These are phyloP conservation scores for Noctua comes DNA, from an alignment of 2,888 invertebrate genomes.

Conservation along the genomic window DNA sequence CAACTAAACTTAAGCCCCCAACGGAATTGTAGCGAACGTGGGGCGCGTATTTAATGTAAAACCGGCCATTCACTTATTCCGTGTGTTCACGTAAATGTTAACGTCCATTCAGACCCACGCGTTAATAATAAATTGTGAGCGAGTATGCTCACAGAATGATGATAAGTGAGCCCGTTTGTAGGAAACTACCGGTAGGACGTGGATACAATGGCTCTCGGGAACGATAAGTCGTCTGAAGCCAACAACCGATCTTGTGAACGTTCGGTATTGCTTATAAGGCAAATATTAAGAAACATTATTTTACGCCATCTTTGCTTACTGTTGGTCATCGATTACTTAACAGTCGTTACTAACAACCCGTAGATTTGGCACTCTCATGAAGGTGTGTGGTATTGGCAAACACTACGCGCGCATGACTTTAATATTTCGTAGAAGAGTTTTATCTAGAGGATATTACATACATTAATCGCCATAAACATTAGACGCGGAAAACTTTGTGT, in stretches of 20 bases:
- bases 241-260: neutral
- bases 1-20: slow-evolving; percentile 20
- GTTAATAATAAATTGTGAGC: slow-evolving; percentile 58
- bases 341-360: slow-evolving; percentile 34
- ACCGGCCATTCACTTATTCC: slow-evolving; percentile 50
- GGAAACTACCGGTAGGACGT: slow-evolving; percentile 53
- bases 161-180: slow-evolving; percentile 52
- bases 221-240: slow-evolving; percentile 24
- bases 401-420: slow-evolving; percentile 7
- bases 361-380: slow-evolving; percentile 38
- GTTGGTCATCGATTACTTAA: slow-evolving; percentile 41
- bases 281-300: slow-evolving; percentile 41
- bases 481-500: neutral
- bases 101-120: slow-evolving; percentile 57
- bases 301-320: slow-evolving; percentile 7
- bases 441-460: slow-evolving; percentile 29
- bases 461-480: slow-evolving; percentile 5
- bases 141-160: slow-evolving; percentile 58
- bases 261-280: neutral
- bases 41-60: slow-evolving; percentile 42
- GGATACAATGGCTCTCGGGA: slow-evolving; percentile 38
- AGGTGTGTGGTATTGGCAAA: slow-evolving; percentile 42
- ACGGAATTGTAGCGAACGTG: slow-evolving; percentile 53
- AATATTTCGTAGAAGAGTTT: slow-evolving; percentile 33
- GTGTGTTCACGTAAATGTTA: slow-evolving; percentile 55